Conservation (phyloP, 2,797 vertebrate species). For the Melanotaenia nigrans region DNA sequence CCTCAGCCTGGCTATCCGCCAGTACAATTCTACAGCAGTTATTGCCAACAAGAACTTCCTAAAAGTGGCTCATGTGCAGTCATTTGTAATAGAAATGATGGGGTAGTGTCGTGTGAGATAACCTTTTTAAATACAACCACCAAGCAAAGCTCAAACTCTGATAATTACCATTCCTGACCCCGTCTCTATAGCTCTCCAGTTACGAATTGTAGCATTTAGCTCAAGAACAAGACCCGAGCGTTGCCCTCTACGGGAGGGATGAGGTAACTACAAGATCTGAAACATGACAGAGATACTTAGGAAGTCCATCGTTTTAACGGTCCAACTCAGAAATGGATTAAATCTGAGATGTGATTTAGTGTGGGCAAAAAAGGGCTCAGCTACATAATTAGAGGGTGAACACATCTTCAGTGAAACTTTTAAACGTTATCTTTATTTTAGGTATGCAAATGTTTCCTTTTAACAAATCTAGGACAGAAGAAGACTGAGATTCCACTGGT, state of each 20-base stretch:
- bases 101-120: conserved; percentile 8
- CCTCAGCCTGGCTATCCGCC: conserved; percentile 15
- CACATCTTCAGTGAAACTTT: not conserved
- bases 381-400: not conserved
- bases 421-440: not conserved
- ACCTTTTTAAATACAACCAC: conserved; percentile 16
- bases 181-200: conserved; percentile 23
- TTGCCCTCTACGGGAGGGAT: conserved; percentile 59
- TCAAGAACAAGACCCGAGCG: conserved; percentile 20
- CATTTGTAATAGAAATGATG: conserved; percentile 12
- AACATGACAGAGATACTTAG: rapidly evolving
- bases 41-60: conserved; percentile 8
- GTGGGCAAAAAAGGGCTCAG: not conserved
- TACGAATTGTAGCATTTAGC: conserved; percentile 8
- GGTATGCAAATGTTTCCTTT: not conserved
- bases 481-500: too few species aligned
- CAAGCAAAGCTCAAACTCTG: conserved; percentile 24
- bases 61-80: conserved; percentile 7
- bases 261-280: conserved; percentile 25
- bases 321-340: not conserved
- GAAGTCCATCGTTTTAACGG: not conserved
- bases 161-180: conserved; percentile 43
- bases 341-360: not conserved
- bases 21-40: conserved; percentile 10
- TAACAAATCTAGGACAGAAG: not conserved